Evolutionary conservation across 2,797 vertebrate species (phyloP), one percentile per base, ranked within the genome.

Genomic region (Hyperoplus immaculatus): DNA sequence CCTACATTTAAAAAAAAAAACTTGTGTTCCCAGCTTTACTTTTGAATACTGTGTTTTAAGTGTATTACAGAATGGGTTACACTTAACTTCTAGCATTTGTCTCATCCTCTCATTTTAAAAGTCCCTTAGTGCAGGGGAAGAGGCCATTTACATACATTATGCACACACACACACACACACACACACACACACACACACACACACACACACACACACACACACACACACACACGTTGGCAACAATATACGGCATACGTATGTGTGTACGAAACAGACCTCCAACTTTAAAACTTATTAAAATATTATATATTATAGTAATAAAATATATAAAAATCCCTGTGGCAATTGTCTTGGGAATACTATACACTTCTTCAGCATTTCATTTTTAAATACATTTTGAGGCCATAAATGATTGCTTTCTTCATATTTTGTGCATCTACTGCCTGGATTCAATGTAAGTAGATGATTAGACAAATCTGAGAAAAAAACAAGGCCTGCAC

Each of bases 401-500:
- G 72, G 67, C 73, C 45, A 46, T 57, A 84, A 72, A 80, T 75
- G 58, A 81, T 81, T 88, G 65, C 45, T 82, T 86, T 81, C 38
- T 72, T 85, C 49, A 71, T 80, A 69, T 81, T 72, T 81, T 38
- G 45, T 59, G 43, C 70, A 70, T 85, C 60, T 59, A 75, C 73
- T 71, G 51, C 53, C 38, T 1, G 45, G 8, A n/a, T 49, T 58
- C 14, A 14, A 71, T 69, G n/a, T 62, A 53, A 72, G 65, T 69
- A 82, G 67, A 8, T 83, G 73, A 85, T 74, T 83, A 71, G 66
- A 89, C 81, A 88, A 71, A 83, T 84, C 63, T 83, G 74, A 85
- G 64, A 72, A 75, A 74, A 59, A 59, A 36, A 13, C 6, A 55
- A 49, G 3, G 63, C 51, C 4, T 42, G n/a, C n/a, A 45, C 36